Evolutionary conservation across 2,113 vertebrate species (phyloP).

Genomic region (Syngnathus typhle): DNA sequence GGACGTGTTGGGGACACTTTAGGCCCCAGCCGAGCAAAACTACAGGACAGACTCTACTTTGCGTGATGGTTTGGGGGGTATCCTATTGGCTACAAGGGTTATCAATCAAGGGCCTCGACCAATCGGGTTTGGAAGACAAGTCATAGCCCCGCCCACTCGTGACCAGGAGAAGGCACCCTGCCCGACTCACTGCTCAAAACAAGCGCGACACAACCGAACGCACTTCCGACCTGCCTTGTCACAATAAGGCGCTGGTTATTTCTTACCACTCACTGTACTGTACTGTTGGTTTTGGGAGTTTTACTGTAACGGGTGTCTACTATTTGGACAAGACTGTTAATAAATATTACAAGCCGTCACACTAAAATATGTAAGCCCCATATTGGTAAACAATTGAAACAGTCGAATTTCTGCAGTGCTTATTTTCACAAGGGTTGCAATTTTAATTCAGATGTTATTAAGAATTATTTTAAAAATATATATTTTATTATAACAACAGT

Average conservation of each 20-base stretch:
- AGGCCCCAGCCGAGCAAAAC: conserved; percentile 49
- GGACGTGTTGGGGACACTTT: conserved; percentile 18
- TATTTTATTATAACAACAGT: too few relatives aligned
- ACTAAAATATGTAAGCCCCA: too few relatives aligned
- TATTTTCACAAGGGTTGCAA: too few relatives aligned
- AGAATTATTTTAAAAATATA: too few relatives aligned
- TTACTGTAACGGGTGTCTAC: neutral
- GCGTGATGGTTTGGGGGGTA: conserved; percentile 52
- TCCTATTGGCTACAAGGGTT: conserved; percentile 36
- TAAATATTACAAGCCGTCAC: too few relatives aligned
- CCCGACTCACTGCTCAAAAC: conserved; percentile 11
- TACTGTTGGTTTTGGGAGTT: neutral
- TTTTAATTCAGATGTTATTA: too few relatives aligned
- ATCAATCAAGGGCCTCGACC: conserved; percentile 38
- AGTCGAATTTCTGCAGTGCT: too few relatives aligned
- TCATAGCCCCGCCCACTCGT: conserved; percentile 32
- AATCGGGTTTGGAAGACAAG: conserved; percentile 44
- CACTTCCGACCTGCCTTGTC: conserved; percentile 35
- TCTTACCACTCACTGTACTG: too few relatives aligned
- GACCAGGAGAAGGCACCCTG: conserved; percentile 10
- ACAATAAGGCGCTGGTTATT: conserved; percentile 15
- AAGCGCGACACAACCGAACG: neutral
- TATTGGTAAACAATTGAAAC: too few relatives aligned
- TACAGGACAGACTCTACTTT: conserved; percentile 39
- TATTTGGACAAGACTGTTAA: too few relatives aligned